These are phyloP conservation scores for Acanthoscelides obtectus DNA, from an alignment of 2,888 invertebrate species.

Conservation along the genomic window DNA sequence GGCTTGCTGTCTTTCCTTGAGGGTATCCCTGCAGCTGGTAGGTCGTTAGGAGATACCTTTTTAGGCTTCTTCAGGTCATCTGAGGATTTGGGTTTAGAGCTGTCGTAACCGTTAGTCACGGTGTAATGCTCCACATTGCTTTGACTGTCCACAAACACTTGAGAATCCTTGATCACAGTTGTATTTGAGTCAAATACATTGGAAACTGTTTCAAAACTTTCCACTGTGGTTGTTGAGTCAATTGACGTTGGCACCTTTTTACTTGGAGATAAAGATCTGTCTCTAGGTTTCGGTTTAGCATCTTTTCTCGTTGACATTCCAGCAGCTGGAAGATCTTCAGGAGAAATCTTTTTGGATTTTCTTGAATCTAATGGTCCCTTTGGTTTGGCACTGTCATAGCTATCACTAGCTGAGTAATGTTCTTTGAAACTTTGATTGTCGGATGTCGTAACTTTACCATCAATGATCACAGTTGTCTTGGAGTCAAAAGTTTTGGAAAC, in stretches of 20 bases:
- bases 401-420: conserved; percentile 26
- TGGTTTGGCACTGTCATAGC: conserved; percentile 11
- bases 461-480: conserved; percentile 27
- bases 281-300: background rate
- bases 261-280: background rate
- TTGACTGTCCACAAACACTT: conserved; percentile 25
- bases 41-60: conserved; percentile 11
- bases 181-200: conserved; percentile 16
- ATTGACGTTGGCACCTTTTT: conserved; percentile 1
- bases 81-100: background rate
- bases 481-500: conserved; percentile 29
- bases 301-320: conserved; percentile 11
- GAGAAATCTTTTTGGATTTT: conserved; percentile 9
- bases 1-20: conserved; percentile 9
- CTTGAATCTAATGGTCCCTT: background rate
- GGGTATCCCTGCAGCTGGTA: conserved; percentile 20
- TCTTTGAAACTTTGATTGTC: conserved; percentile 30
- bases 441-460: conserved; percentile 29
- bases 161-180: conserved; percentile 19
- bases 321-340: conserved; percentile 19
- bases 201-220: background rate
- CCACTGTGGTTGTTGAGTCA: background rate
- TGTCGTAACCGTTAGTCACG: conserved; percentile 16
- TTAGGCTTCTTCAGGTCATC: conserved; percentile 7
- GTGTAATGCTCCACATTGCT: conserved; percentile 30